Evolutionary conservation across 2,113 vertebrate species (phyloP).

Genomic region (Gavia stellata): DNA sequence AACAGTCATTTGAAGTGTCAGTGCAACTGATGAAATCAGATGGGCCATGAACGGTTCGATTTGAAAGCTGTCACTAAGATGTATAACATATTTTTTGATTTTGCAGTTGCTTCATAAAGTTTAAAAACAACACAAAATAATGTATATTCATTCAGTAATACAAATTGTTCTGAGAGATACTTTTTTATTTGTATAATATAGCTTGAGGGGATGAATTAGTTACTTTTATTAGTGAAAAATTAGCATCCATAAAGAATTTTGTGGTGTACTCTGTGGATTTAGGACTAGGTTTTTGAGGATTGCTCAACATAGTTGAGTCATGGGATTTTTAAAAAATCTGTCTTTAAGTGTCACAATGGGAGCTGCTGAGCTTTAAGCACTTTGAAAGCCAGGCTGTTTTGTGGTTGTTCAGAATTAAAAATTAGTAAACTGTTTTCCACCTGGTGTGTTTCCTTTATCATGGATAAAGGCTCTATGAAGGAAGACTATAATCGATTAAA

Average conservation of each 20-base stretch:
- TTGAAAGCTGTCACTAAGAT: constrained; percentile 29
- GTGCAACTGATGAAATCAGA: constrained; percentile 37
- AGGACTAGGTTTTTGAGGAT: not conserved
- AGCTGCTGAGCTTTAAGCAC: not conserved
- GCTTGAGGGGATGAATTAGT: not conserved
- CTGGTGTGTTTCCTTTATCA: not conserved
- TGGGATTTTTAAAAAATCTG: not conserved
- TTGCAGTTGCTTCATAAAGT: not conserved
- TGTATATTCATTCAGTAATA: not conserved
- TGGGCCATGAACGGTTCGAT: not conserved
- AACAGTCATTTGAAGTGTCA: constrained; percentile 39
- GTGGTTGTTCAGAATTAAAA: not conserved
- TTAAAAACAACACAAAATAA: not conserved
- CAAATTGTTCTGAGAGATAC: not conserved
- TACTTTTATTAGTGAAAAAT: not conserved
- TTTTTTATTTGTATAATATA: not conserved
- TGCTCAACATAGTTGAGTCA: not conserved
- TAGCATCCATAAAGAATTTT: not conserved
- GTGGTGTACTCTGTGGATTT: not conserved
- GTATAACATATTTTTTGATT: not conserved
- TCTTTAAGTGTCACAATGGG: not conserved
- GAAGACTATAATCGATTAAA: not conserved
- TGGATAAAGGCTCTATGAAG: not conserved
- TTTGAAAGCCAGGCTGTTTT: not conserved
- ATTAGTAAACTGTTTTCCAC: not conserved